phyloP scores from a whole-genome alignment of 2,113 vertebrate species.

The Paralichthys olivaceus region DNA sequence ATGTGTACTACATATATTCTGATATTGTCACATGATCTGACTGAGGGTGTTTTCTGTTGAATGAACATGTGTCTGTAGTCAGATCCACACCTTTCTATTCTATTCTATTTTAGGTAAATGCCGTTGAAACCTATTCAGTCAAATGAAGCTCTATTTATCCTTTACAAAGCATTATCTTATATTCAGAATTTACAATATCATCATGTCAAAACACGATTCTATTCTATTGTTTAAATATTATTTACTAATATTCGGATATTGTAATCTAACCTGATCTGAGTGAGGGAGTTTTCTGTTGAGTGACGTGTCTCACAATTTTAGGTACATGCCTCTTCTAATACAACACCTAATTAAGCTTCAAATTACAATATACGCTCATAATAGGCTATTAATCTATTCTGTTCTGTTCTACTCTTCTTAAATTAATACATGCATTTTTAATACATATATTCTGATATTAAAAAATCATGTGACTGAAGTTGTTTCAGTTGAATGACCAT shows the following conservation, averaged over 20 bases:
- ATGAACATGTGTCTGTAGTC: background rate
- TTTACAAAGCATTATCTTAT: too few relatives aligned
- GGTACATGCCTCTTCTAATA: background rate
- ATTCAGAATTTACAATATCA: too few relatives aligned
- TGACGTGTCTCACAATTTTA: background rate
- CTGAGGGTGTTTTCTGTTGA: background rate
- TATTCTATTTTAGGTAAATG: too few relatives aligned
- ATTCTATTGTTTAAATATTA: background rate
- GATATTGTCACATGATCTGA: background rate
- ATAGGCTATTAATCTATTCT: too few relatives aligned
- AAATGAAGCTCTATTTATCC: too few relatives aligned
- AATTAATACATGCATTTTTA: too few relatives aligned
- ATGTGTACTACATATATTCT: background rate
- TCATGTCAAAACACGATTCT: background rate
- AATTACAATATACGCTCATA: background rate
- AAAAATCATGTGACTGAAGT: too few relatives aligned
- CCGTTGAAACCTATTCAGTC: too few relatives aligned
- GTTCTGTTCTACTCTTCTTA: background rate
- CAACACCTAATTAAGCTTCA: background rate
- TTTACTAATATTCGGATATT: background rate
- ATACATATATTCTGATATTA: too few relatives aligned
- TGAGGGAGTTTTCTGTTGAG: too few relatives aligned
- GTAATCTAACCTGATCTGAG: too few relatives aligned
- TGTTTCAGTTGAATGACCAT: too few relatives aligned
- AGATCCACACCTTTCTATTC: slow-evolving; percentile 2